Percentiles rank a stretch among this genome's conserved stretches.
Evolutionary conservation across 2,797 vertebrate genomes (phyloP).

Genomic region (Anas capensis): DNA sequence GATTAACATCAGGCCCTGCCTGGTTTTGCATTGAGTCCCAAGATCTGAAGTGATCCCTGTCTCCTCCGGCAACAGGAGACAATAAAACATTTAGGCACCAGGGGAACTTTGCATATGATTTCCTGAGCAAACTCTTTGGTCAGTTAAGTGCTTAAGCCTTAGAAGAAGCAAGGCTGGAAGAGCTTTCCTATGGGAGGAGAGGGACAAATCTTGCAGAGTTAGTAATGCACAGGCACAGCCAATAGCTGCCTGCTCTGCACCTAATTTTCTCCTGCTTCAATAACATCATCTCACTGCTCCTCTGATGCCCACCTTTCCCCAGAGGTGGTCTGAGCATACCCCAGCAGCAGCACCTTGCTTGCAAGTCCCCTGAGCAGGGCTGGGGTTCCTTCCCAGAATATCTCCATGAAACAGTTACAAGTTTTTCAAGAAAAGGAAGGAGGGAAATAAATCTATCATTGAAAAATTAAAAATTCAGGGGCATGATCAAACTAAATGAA

Average conservation of each 20-base stretch:
- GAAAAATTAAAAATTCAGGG: slow-evolving; percentile 50
- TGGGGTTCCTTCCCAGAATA: not conserved
- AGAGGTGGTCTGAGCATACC: not conserved
- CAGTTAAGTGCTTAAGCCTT: not conserved
- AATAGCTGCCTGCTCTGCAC: not conserved
- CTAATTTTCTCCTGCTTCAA: not conserved
- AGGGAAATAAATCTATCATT: not conserved
- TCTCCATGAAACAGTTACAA: not conserved
- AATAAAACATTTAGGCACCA: not conserved
- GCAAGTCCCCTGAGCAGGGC: not conserved
- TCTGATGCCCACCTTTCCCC: not conserved
- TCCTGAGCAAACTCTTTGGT: not conserved
- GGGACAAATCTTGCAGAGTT: not conserved
- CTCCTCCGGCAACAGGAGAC: not conserved
- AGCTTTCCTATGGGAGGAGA: not conserved
- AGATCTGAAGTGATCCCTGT: not conserved
- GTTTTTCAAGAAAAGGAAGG: not conserved
- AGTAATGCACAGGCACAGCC: not conserved
- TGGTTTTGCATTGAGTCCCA: not conserved
- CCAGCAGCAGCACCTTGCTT: not conserved
- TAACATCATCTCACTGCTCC: not conserved
- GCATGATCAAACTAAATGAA: slow-evolving; percentile 28
- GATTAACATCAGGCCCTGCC: not conserved
- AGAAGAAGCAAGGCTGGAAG: not conserved
- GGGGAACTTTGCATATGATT: not conserved